Evolutionary conservation across 2,113 vertebrate species (phyloP).

Genomic region (Loxodonta africana): DNA sequence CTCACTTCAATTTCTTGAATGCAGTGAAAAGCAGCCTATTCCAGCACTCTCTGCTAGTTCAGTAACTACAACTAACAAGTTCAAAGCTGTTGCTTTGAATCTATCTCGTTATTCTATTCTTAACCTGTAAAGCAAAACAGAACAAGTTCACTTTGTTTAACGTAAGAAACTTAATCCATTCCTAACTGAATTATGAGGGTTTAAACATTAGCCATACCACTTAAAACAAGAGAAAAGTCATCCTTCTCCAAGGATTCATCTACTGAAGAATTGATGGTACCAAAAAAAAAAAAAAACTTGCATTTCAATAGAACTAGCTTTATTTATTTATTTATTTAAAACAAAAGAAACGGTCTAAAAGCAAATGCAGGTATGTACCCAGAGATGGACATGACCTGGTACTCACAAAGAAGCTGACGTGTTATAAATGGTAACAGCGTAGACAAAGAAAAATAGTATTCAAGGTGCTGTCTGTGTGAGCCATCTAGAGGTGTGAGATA

Average conservation of each 20-base stretch:
- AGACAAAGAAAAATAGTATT: conserved; percentile 55
- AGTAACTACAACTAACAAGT: not conserved
- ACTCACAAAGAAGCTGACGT: conserved; percentile 36
- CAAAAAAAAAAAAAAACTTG: conserved; percentile 52
- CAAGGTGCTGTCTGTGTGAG: conserved; percentile 54
- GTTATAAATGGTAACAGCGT: conserved; percentile 31
- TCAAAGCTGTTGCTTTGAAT: conserved; percentile 29
- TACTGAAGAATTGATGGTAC: conserved; percentile 69
- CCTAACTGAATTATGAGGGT: not conserved
- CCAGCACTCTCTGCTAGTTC: not conserved
- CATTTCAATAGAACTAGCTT: conserved; percentile 84
- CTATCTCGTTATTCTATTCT: not conserved
- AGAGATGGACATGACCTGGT: conserved; percentile 59
- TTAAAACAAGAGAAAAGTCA: not conserved
- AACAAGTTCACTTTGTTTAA: conserved; percentile 46
- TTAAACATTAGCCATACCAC: conserved; percentile 2
- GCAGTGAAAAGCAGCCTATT: not conserved
- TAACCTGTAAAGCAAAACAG: not conserved
- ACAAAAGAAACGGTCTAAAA: conserved; percentile 81
- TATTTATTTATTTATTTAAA: conserved; percentile 86
- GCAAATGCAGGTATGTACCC: conserved; percentile 73
- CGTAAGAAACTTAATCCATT: not conserved
- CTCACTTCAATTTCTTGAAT: not conserved
- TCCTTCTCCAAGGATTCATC: not conserved
- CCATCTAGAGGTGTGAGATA: conserved; percentile 76